These are phyloP conservation scores for Tadarida brasiliensis DNA, from an alignment of 2,797 vertebrate genomes.

Conservation along the genomic window DNA sequence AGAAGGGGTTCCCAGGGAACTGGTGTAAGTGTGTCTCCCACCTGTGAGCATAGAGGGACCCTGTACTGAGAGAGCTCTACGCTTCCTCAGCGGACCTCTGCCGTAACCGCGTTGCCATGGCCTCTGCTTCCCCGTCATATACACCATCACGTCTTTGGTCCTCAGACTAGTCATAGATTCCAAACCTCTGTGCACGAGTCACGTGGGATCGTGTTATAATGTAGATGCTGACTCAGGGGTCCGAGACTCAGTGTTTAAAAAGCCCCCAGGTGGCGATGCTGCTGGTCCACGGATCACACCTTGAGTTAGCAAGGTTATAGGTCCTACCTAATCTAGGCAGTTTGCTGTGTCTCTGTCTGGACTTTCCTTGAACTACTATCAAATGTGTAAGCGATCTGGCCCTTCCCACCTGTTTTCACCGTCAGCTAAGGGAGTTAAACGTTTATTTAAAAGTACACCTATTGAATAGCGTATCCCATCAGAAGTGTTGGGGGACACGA, in stretches of 20 bases:
- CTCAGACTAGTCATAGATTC: background rate
- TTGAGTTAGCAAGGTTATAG: background rate
- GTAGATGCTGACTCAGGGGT: background rate
- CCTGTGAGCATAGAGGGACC: constrained; percentile 58
- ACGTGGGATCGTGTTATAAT: background rate
- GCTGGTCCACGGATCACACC: rapidly evolving
- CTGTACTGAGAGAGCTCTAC: background rate
- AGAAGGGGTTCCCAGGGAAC: constrained; percentile 57
- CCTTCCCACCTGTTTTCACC: background rate
- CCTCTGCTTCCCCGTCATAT: background rate
- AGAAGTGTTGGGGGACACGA: background rate
- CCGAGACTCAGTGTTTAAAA: background rate
- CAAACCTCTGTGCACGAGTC: background rate
- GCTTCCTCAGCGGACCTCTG: background rate
- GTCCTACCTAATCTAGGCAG: background rate
- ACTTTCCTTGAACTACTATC: constrained; percentile 45
- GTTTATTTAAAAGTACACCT: background rate
- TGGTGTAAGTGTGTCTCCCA: constrained; percentile 22
- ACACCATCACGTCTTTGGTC: background rate
- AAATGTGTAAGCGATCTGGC: constrained; percentile 25
- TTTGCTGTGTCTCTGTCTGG: background rate
- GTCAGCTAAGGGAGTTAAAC: constrained; percentile 36
- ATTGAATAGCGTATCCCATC: background rate
- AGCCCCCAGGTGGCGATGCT: background rate
- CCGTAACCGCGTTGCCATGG: rapidly evolving